Percentiles rank a stretch among this genome's conserved stretches.
phyloP scores from a whole-genome alignment of 2,113 vertebrate species.

The Notothenia coriiceps region DNA sequence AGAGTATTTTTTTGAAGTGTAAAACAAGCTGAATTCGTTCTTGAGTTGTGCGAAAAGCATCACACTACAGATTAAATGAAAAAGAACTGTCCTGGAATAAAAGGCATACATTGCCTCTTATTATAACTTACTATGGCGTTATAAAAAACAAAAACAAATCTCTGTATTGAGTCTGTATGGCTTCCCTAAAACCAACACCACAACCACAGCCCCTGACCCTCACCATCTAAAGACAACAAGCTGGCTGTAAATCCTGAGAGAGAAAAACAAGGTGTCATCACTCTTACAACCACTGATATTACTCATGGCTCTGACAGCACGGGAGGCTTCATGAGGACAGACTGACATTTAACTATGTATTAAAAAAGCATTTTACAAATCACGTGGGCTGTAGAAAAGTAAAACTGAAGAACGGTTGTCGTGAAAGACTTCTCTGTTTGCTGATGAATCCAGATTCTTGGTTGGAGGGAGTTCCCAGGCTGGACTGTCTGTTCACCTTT shows the following conservation, averaged over 20 bases:
- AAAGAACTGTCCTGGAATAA: conserved; percentile 37
- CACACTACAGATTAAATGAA: conserved; percentile 42
- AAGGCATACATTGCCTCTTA: conserved; percentile 29
- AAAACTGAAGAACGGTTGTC: conserved; percentile 43
- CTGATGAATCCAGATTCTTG: conserved; percentile 23
- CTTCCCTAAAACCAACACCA: conserved; percentile 50
- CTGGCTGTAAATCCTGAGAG: conserved; percentile 32
- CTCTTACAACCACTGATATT: conserved; percentile 36
- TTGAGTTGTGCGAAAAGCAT: conserved; percentile 58
- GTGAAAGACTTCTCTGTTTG: conserved; percentile 11
- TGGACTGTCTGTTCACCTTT: conserved; percentile 37
- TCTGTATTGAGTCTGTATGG: conserved; percentile 30
- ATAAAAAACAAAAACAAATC: conserved; percentile 29
- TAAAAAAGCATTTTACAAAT: conserved; percentile 34
- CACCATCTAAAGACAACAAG: conserved; percentile 45
- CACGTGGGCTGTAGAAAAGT: conserved; percentile 19
- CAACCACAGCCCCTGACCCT: conserved; percentile 50
- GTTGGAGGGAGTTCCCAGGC: conserved; percentile 50
- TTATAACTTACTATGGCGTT: conserved; percentile 30
- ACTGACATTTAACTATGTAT: conserved; percentile 38
- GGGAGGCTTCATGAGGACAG: conserved; percentile 31
- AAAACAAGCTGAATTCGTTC: conserved; percentile 27
- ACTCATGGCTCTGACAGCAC: conserved; percentile 39
- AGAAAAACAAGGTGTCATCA: conserved; percentile 53
- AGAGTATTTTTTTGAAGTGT: not conserved